These are phyloP conservation scores for Oreochromis spilurus DNA, from an alignment of 2,113 vertebrate genomes.

Conservation along the genomic window DNA sequence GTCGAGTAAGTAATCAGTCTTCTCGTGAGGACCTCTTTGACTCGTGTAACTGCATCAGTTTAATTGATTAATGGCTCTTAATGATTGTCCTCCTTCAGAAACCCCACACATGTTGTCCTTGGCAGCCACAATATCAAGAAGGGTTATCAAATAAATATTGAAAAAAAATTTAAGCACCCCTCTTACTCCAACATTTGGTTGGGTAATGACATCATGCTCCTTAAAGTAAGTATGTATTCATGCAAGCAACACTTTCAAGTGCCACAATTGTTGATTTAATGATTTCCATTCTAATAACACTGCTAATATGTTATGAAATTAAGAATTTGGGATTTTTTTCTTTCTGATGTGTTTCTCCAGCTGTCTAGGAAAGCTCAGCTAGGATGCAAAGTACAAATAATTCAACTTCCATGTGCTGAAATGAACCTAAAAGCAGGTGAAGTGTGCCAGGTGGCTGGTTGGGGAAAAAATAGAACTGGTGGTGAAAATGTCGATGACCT, in stretches of 20 bases:
- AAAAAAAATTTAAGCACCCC: background rate
- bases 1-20: background rate
- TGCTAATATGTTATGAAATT: background rate
- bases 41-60: background rate
- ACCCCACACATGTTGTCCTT: background rate
- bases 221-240: background rate
- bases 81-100: background rate
- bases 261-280: background rate
- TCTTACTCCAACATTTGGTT: background rate
- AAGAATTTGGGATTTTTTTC: background rate
- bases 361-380: background rate
- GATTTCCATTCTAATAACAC: background rate
- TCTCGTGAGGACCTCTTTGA: accelerated
- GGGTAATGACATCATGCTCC: background rate
- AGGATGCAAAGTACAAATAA: background rate
- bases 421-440: background rate
- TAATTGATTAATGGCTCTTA: background rate
- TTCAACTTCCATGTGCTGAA: background rate
- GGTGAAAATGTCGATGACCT: background rate
- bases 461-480: background rate
- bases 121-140: background rate
- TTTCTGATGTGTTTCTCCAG: background rate
- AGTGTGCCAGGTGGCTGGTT: background rate
- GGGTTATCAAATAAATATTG: background rate
- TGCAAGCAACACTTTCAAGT: background rate